A percentile compares a stretch with the other conserved stretches of the same genome.
Evolutionary conservation across 2,888 invertebrate genomes (phyloP).

Genomic region (Melinaea menophilus): DNA sequence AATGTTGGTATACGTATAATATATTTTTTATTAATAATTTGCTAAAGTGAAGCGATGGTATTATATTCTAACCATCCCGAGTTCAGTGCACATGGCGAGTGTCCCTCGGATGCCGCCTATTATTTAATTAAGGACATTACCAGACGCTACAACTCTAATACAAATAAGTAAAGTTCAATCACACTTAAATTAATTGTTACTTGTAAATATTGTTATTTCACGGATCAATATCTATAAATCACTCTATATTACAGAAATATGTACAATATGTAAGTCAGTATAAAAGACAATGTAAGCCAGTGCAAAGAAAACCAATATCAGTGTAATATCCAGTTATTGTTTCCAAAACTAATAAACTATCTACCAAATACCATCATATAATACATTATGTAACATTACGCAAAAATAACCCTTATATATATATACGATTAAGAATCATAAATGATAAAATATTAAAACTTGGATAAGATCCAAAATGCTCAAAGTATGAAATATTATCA

Average conservation of each 20-base stretch:
- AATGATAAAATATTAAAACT: too few relatives aligned
- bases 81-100: conserved; percentile 4
- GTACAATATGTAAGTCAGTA: too few relatives aligned
- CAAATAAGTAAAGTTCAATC: conserved; percentile 23
- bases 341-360: conserved; percentile 39
- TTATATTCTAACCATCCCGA: neutral
- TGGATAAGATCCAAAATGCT: too few relatives aligned
- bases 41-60: too few relatives aligned
- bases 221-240: too few relatives aligned
- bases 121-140: conserved; percentile 60
- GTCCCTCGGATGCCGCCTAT: conserved; percentile 52
- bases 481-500: too few relatives aligned
- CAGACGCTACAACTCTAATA: conserved; percentile 29
- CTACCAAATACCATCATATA: conserved; percentile 27
- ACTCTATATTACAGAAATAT: too few relatives aligned
- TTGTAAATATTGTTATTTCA: conserved; percentile 3
- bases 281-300: too few relatives aligned
- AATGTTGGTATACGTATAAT: too few relatives aligned
- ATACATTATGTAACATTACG: conserved; percentile 13
- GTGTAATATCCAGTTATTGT: conserved; percentile 29
- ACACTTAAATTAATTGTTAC: conserved; percentile 20
- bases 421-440: too few relatives aligned
- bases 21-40: too few relatives aligned
- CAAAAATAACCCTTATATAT: conserved; percentile 16
- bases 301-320: conserved; percentile 22